phyloP scores from a whole-genome alignment of 2,113 vertebrate genomes.

The human region DNA sequence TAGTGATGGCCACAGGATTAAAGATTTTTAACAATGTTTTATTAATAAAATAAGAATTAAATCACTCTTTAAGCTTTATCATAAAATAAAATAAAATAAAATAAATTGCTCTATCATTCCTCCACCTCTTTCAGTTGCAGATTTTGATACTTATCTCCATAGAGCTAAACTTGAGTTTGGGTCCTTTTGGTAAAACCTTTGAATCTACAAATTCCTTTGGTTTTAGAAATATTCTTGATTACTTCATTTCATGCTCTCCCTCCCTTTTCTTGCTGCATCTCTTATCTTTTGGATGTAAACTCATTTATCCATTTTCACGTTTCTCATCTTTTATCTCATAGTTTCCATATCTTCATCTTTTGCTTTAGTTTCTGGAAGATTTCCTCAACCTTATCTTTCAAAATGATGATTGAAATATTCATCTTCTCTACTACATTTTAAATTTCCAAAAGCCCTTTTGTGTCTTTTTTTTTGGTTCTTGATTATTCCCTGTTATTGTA shows the following conservation, averaged over 20 bases:
- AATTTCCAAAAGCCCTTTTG: background rate
- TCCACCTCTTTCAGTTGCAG: background rate
- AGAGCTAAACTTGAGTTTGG: background rate
- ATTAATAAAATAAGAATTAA: background rate
- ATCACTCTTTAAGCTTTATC: background rate
- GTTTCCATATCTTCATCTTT: background rate
- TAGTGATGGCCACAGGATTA: background rate
- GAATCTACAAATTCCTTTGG: background rate
- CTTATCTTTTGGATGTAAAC: background rate
- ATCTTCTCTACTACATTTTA: background rate
- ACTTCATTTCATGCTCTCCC: accelerated
- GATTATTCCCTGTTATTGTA: background rate
- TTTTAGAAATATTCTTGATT: background rate
- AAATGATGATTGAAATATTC: background rate
- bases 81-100: background rate
- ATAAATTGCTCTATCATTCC: background rate
- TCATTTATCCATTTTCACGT: background rate
- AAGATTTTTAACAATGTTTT: background rate
- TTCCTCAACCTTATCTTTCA: background rate
- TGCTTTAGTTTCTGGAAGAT: background rate
- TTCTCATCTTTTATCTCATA: background rate
- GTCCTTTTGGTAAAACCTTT: background rate
- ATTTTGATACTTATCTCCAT: background rate
- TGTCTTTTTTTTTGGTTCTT: background rate
- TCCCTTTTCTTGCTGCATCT: background rate